phyloP scores from a whole-genome alignment of 2,113 vertebrate species.

The Anser cygnoides region DNA sequence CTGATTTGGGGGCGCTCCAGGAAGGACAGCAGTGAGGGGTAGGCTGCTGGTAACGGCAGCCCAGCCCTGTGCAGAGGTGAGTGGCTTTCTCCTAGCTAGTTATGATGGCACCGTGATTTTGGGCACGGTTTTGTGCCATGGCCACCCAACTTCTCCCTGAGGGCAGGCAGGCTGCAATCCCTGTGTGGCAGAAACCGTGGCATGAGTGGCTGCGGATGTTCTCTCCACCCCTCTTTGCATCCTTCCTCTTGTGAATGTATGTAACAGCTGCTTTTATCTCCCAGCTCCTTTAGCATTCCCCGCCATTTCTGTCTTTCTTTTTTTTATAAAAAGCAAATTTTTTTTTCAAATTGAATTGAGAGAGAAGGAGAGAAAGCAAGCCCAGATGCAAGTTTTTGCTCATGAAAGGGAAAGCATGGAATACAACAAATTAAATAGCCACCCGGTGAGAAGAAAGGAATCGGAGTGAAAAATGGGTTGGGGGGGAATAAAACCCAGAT shows the following conservation, averaged over 20 bases:
- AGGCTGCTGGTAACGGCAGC: background rate
- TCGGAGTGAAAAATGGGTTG: slow-evolving; percentile 11
- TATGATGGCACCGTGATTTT: background rate
- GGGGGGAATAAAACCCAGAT: slow-evolving; percentile 33
- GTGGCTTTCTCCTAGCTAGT: background rate
- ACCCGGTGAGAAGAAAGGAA: slow-evolving; percentile 45
- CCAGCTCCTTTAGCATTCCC: background rate
- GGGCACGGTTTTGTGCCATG: background rate
- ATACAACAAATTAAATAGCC: slow-evolving; percentile 65
- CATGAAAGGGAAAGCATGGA: slow-evolving; percentile 50
- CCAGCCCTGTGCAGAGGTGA: accelerated
- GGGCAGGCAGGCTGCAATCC: background rate
- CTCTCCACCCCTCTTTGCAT: background rate
- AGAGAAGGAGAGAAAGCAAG: background rate
- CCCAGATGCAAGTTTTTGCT: background rate
- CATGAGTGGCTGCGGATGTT: background rate
- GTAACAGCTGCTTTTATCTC: slow-evolving; percentile 53
- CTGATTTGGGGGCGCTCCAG: background rate
- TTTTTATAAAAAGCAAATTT: background rate
- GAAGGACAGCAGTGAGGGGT: background rate
- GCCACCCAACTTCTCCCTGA: background rate
- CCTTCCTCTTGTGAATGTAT: background rate
- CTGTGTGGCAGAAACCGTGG: background rate
- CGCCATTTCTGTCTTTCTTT: background rate
- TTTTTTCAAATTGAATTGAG: slow-evolving; percentile 25